Evolutionary conservation across 2,888 invertebrate genomes (phyloP).

Genomic region (Drosophila neutralis): DNA sequence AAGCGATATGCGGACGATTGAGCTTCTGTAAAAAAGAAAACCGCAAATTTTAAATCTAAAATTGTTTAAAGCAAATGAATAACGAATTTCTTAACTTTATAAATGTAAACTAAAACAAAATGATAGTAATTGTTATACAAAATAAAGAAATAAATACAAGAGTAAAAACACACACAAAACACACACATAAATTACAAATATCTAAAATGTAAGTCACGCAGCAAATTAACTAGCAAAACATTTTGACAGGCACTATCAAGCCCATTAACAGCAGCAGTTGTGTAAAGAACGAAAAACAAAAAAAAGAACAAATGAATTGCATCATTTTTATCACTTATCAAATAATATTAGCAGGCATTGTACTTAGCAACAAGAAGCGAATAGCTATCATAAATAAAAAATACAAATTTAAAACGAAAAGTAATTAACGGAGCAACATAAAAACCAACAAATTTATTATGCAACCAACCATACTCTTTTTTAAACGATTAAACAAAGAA

Average conservation of each 20-base stretch:
- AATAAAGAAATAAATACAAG: conserved; percentile 17
- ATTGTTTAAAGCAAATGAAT: conserved; percentile 67
- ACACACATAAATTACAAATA: conserved; percentile 5
- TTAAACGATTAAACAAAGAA: conserved; percentile 25
- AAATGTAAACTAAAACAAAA: conserved; percentile 34
- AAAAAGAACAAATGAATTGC: conserved; percentile 21
- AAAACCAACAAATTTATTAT: conserved; percentile 48
- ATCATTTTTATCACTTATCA: conserved; percentile 50
- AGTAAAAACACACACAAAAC: not conserved
- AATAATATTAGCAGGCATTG: conserved; percentile 56
- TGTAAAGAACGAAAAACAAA: conserved; percentile 17
- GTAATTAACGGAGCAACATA: conserved; percentile 50
- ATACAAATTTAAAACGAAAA: conserved; percentile 45
- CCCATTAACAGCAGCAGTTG: conserved; percentile 19
- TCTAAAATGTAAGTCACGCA: conserved; percentile 43
- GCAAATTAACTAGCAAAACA: conserved; percentile 47
- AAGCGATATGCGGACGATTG: conserved; percentile 37
- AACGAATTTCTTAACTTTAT: conserved; percentile 72
- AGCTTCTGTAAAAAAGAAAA: conserved; percentile 57
- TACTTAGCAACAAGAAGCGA: conserved; percentile 50
- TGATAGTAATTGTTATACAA: conserved; percentile 63
- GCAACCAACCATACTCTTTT: conserved; percentile 39
- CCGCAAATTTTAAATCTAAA: conserved; percentile 37
- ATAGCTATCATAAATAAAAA: conserved; percentile 38
- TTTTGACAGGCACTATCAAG: conserved; percentile 47